Percentiles rank a stretch among this genome's conserved stretches.
These are phyloP conservation scores for Alviniconcha marisindica DNA, from an alignment of 1,140 invertebrate genomes.

Conservation along the genomic window DNA sequence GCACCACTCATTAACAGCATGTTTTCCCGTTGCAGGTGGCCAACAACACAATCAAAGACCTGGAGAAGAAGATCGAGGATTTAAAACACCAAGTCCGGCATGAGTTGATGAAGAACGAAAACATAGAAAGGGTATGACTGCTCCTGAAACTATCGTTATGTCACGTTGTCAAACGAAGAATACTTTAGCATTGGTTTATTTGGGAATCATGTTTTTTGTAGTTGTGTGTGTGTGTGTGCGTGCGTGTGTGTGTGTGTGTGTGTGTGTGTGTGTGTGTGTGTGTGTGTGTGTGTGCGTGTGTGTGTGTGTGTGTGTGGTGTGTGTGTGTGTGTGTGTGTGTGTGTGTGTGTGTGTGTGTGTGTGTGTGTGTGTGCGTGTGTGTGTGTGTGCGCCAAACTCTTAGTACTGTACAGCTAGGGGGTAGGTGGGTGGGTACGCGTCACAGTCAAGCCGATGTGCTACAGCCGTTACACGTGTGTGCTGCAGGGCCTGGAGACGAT, in stretches of 20 bases:
- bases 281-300: not conserved
- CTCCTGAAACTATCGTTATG: no score
- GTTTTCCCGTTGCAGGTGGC: conserved; percentile 48
- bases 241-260: no score
- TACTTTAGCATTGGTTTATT: no score
- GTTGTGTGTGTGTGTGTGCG: no score
- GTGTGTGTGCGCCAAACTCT: not conserved
- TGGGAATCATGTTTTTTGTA: no score
- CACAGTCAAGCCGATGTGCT: no score
- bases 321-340: not conserved
- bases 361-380: no score
- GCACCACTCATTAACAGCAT: not conserved
- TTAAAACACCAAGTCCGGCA: conserved; percentile 69
- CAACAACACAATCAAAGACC: conserved; percentile 53
- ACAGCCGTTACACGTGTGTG: no score
- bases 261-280: not conserved
- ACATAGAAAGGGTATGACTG: conserved; percentile 69
- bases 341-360: no score
- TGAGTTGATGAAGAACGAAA: conserved; percentile 70
- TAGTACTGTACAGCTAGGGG: no score
- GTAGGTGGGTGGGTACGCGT: not conserved
- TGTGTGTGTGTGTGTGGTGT: not conserved
- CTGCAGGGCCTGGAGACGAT: conserved; percentile 68
- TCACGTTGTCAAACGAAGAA: no score
- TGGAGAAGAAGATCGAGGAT: conserved; percentile 65